Percentiles rank a stretch among this genome's conserved stretches.
These are phyloP conservation scores for Sesamia nonagrioides DNA, from an alignment of 1,140 invertebrate genomes.

Conservation along the genomic window DNA sequence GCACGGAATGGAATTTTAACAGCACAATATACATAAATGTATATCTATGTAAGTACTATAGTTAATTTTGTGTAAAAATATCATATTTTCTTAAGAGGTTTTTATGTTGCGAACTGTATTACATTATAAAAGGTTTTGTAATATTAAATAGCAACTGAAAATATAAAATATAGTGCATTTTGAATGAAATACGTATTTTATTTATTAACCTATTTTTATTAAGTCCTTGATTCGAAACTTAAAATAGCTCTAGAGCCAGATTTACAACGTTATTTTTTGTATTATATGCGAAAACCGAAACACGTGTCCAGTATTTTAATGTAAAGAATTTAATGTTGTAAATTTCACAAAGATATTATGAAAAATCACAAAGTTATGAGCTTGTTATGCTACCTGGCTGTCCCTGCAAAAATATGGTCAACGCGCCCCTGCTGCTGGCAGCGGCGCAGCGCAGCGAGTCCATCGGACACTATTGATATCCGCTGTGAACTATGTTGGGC, in stretches of 20 bases:
- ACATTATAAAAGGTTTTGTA: constrained; percentile 66
- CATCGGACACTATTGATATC: too few relatives aligned
- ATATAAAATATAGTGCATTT: constrained; percentile 77
- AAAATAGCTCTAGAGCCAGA: background rate
- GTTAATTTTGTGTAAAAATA: constrained; percentile 59
- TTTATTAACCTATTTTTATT: constrained; percentile 39
- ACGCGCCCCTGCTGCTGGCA: too few relatives aligned
- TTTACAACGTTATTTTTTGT: too few relatives aligned
- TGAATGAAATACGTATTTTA: constrained; percentile 63
- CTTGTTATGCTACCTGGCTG: too few relatives aligned
- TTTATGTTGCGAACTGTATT: constrained; percentile 62
- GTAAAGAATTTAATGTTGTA: too few relatives aligned
- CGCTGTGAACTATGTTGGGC: too few relatives aligned
- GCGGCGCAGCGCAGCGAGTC: too few relatives aligned
- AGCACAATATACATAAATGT: constrained; percentile 50
- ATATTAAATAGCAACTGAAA: constrained; percentile 69
- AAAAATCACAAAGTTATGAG: too few relatives aligned
- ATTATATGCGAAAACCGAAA: too few relatives aligned
- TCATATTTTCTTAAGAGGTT: constrained; percentile 65
- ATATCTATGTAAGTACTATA: constrained; percentile 33
- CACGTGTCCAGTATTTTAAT: too few relatives aligned
- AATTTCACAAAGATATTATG: too few relatives aligned
- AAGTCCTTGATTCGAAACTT: background rate
- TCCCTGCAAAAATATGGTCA: too few relatives aligned
- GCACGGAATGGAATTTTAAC: constrained; percentile 54